Conservation (phyloP, 2,888 invertebrate genomes). For the Polydrusus pterygomalis region DNA sequence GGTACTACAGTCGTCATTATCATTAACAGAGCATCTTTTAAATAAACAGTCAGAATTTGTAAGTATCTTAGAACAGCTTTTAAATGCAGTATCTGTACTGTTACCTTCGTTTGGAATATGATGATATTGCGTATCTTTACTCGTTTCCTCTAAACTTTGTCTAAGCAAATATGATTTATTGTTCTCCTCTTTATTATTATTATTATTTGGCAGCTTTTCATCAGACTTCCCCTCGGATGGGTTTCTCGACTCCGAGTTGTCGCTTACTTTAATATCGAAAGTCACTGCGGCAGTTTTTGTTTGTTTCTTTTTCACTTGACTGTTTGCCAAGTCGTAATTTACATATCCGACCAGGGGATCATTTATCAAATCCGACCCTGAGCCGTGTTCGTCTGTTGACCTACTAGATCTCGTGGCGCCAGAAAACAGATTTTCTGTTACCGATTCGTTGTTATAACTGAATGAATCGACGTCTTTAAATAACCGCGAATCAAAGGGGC, state of each 20-base stretch:
- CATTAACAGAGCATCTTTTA: constrained; percentile 11
- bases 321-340: constrained; percentile 45
- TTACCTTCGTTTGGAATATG: background rate
- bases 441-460: constrained; percentile 25
- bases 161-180: background rate
- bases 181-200: background rate
- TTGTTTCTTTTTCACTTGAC: constrained; percentile 35
- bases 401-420: constrained; percentile 34
- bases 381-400: constrained; percentile 37
- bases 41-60: constrained; percentile 15
- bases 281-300: constrained; percentile 28
- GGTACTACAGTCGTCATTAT: too few species aligned
- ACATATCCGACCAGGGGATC: constrained; percentile 27
- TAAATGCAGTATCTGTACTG: background rate
- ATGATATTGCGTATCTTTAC: background rate
- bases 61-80: background rate
- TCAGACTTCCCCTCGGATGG: background rate
- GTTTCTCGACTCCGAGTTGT: constrained; percentile 4
- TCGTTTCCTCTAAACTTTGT: background rate
- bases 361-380: constrained; percentile 40
- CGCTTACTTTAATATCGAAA: constrained; percentile 19
- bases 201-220: background rate
- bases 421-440: constrained; percentile 32
- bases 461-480: constrained; percentile 17
- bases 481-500: background rate